Evolutionary conservation across 2,888 invertebrate genomes (phyloP).

Genomic region (Zygaena filipendulae): DNA sequence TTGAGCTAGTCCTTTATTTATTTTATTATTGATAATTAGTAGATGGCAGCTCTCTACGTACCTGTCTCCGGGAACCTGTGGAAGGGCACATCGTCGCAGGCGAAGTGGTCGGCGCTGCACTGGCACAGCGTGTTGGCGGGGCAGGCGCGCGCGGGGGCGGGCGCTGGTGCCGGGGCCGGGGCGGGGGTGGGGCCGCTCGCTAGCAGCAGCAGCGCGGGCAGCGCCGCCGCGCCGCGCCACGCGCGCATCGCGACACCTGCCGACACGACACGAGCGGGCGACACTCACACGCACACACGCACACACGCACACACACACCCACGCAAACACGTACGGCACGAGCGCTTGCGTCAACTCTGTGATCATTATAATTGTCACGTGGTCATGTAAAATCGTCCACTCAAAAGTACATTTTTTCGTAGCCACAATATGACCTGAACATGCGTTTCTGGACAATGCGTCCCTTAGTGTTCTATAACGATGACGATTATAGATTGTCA

Average conservation of each 20-base stretch:
- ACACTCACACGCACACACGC: neutral
- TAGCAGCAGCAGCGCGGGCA: slow-evolving; percentile 10
- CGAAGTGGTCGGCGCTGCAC: slow-evolving; percentile 36
- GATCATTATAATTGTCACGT: too few relatives aligned
- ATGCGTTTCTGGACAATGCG: too few relatives aligned
- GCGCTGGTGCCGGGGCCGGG: slow-evolving; percentile 12
- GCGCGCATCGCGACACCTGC: slow-evolving; percentile 5
- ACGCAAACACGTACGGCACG: too few relatives aligned
- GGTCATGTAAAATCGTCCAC: too few relatives aligned
- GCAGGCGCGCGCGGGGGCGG: slow-evolving; percentile 21
- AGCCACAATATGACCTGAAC: too few relatives aligned
- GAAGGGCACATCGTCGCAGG: slow-evolving; percentile 38
- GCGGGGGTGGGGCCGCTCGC: slow-evolving; percentile 9
- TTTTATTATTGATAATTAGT: too few relatives aligned
- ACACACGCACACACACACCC: too few relatives aligned
- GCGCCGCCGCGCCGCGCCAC: slow-evolving; percentile 12
- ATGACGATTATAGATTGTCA: too few relatives aligned
- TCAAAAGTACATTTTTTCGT: too few relatives aligned
- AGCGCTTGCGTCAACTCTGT: neutral
- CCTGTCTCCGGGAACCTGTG: slow-evolving; percentile 39
- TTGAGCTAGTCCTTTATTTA: too few relatives aligned
- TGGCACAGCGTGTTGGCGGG: slow-evolving; percentile 28
- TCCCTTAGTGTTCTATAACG: too few relatives aligned
- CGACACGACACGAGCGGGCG: neutral
- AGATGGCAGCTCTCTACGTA: too few relatives aligned